Percentiles rank a stretch among this genome's conserved stretches.
Conservation (phyloP, 2,113 vertebrate species). For the Lamprotornis superbus region DNA sequence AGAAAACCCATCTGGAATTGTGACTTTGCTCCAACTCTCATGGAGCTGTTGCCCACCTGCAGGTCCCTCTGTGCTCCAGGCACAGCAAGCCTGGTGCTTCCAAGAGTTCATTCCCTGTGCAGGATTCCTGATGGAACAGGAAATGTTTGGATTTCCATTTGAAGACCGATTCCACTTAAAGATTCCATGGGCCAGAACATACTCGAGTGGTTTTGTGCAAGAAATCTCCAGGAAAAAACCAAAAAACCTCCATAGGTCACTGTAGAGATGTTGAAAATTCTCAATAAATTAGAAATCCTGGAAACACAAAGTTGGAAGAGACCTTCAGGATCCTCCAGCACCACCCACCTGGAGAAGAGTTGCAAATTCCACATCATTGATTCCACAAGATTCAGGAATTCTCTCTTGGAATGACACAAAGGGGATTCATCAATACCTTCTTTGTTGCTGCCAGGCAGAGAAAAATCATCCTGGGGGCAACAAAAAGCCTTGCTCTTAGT, state of each 20-base stretch:
- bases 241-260: background rate
- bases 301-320: background rate
- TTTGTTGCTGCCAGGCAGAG: background rate
- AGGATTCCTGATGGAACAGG: background rate
- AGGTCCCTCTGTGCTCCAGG: background rate
- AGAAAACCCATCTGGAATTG: background rate
- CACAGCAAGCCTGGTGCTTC: background rate
- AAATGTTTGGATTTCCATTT: background rate
- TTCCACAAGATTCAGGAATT: constrained; percentile 19
- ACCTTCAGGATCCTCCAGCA: background rate
- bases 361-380: background rate
- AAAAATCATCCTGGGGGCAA: background rate
- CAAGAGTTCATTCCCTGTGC: background rate
- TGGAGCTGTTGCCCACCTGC: background rate
- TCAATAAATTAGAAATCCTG: background rate
- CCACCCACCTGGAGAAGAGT: background rate
- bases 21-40: background rate
- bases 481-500: background rate
- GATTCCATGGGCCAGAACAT: background rate
- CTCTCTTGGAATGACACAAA: background rate
- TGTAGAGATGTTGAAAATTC: background rate
- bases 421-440: background rate
- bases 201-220: background rate
- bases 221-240: background rate
- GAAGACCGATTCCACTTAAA: background rate